phyloP scores from a whole-genome alignment of 2,888 invertebrate species.

The Phyllotreta striolata region DNA sequence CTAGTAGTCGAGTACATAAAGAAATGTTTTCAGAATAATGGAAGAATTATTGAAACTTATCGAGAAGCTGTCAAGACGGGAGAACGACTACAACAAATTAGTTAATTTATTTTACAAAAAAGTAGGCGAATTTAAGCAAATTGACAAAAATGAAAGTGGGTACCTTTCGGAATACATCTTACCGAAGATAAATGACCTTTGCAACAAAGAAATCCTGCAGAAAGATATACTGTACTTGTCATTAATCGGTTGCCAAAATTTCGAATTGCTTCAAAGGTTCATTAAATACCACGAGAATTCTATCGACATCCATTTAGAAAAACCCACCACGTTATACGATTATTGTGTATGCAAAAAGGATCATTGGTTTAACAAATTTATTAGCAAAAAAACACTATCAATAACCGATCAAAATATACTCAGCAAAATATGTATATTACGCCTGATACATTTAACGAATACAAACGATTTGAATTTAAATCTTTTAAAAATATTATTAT shows the following conservation, averaged over 20 bases:
- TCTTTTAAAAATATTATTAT: slow-evolving; percentile 39
- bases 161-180: slow-evolving; percentile 44
- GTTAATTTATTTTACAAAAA: slow-evolving; percentile 33
- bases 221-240: slow-evolving; percentile 51
- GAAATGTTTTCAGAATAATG: slow-evolving; percentile 32
- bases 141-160: slow-evolving; percentile 37
- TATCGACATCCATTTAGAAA: slow-evolving; percentile 48
- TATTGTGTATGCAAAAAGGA: slow-evolving; percentile 52
- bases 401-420: slow-evolving; percentile 43
- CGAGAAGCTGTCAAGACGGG: slow-evolving; percentile 30
- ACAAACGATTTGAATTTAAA: slow-evolving; percentile 40
- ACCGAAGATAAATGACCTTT: slow-evolving; percentile 48
- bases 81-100: slow-evolving; percentile 22
- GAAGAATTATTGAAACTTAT: slow-evolving; percentile 37
- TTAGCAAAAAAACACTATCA: slow-evolving; percentile 42
- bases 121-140: slow-evolving; percentile 30
- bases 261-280: slow-evolving; percentile 45
- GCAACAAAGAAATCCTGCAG: slow-evolving; percentile 44
- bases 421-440: slow-evolving; percentile 48
- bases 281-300: slow-evolving; percentile 48
- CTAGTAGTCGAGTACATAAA: background rate
- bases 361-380: slow-evolving; percentile 56
- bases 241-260: slow-evolving; percentile 48
- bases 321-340: slow-evolving; percentile 53
- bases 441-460: slow-evolving; percentile 51